A percentile compares a stretch with the other conserved stretches of the same genome.
Conservation (phyloP, 2,797 vertebrate genomes). For the Iguana delicatissima region DNA sequence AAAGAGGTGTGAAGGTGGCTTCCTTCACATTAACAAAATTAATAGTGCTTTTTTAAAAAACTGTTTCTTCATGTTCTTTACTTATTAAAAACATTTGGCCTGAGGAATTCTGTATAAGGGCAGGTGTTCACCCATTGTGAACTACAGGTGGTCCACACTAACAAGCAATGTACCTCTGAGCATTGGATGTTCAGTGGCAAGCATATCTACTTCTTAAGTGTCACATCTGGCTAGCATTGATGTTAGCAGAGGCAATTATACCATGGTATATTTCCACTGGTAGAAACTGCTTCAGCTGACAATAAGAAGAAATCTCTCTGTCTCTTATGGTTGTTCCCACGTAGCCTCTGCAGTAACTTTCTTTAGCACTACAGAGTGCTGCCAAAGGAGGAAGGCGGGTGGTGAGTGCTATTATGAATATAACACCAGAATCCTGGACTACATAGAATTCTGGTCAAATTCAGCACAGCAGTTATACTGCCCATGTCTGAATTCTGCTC, state of each 20-base stretch:
- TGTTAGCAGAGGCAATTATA: neutral
- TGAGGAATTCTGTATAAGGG: neutral
- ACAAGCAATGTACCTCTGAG: neutral
- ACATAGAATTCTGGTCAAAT: neutral
- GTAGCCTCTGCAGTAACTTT: no score
- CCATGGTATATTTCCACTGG: no score
- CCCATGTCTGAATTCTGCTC: neutral
- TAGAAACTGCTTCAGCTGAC: no score
- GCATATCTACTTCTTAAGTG: neutral
- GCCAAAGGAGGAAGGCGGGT: no score
- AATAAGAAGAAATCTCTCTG: no score
- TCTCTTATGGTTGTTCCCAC: no score
- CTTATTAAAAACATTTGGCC: neutral
- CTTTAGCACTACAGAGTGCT: no score
- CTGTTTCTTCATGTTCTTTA: neutral
- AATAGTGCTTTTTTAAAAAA: neutral
- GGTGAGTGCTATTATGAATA: no score
- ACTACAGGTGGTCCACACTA: no score
- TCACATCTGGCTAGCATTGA: neutral
- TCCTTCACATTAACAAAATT: neutral
- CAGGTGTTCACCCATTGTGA: neutral
- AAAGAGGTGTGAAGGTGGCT: neutral
- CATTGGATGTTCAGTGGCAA: no score
- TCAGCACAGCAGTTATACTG: neutral
- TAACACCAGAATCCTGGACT: neutral